These are phyloP conservation scores for Myotis brandtii DNA, from an alignment of 2,113 vertebrate species.

Conservation along the genomic window DNA sequence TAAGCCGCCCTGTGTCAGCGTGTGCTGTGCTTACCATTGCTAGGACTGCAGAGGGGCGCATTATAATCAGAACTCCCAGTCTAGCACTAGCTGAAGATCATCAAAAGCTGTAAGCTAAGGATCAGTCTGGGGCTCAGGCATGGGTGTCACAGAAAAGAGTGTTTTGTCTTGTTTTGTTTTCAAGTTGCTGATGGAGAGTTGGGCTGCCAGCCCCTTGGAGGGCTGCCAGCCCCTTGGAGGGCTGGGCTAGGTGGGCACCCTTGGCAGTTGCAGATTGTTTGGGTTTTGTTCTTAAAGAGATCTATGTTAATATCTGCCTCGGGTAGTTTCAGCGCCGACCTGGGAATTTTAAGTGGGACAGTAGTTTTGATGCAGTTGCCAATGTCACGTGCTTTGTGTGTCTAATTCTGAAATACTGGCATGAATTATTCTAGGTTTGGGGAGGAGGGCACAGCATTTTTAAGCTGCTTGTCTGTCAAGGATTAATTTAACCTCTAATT, in stretches of 20 bases:
- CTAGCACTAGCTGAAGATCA: background rate
- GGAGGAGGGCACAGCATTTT: slow-evolving; percentile 82
- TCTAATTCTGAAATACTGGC: slow-evolving; percentile 82
- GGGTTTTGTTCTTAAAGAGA: slow-evolving; percentile 64
- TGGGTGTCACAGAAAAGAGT: slow-evolving; percentile 56
- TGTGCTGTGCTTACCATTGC: background rate
- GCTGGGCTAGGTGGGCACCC: background rate
- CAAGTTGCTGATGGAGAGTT: slow-evolving; percentile 62
- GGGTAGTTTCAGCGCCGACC: slow-evolving; percentile 42
- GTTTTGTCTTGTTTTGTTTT: slow-evolving; percentile 51
- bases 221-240: background rate
- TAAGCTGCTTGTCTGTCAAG: slow-evolving; percentile 87
- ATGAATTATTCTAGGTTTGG: slow-evolving; percentile 79
- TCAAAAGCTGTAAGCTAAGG: background rate
- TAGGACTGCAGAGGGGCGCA: background rate
- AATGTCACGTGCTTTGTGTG: slow-evolving; percentile 78
- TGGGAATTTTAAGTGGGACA: slow-evolving; percentile 73
- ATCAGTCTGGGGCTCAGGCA: slow-evolving; percentile 36
- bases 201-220: background rate
- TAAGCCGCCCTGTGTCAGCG: background rate
- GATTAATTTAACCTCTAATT: slow-evolving; percentile 91
- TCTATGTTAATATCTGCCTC: slow-evolving; percentile 66
- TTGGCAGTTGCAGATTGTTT: slow-evolving; percentile 23
- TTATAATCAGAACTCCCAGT: background rate
- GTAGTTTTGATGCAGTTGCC: slow-evolving; percentile 68